phyloP scores from a whole-genome alignment of 2,888 invertebrate species.

The Masnerella sp. region DNA sequence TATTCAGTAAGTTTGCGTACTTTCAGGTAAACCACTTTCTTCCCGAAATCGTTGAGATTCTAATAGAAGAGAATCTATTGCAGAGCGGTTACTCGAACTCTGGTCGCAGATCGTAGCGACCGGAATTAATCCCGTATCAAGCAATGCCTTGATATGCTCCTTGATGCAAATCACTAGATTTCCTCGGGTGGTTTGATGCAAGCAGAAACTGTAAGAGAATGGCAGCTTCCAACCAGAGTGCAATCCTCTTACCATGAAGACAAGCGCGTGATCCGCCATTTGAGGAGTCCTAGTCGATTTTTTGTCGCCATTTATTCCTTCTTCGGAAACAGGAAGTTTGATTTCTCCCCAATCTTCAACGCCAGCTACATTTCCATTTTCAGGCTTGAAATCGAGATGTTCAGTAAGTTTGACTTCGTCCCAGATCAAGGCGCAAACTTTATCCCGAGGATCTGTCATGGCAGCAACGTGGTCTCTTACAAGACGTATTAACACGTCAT shows the following conservation, averaged over 20 bases:
- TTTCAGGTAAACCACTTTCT: constrained; percentile 1
- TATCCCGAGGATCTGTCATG: background rate
- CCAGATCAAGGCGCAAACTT: constrained; percentile 13
- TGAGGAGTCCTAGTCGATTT: constrained; percentile 4
- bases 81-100: constrained; percentile 7
- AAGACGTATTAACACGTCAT: background rate
- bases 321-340: background rate
- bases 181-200: background rate
- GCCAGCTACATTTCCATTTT: constrained; percentile 4
- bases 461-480: background rate
- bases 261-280: constrained; percentile 14
- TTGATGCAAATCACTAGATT: constrained; percentile 5
- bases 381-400: background rate
- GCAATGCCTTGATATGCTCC: background rate
- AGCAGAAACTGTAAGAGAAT: constrained; percentile 11
- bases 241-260: constrained; percentile 13
- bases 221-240: constrained; percentile 17
- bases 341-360: constrained; percentile 32
- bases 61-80: background rate
- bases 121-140: background rate
- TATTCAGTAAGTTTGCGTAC: background rate
- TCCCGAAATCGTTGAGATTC: background rate
- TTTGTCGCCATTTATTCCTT: background rate
- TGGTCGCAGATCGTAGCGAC: constrained; percentile 20
- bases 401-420: constrained; percentile 9